A percentile compares a stretch with the other conserved stretches of the same genome.
Evolutionary conservation across 2,797 vertebrate genomes (phyloP).

Genomic region (Gadopsis bispinosus): DNA sequence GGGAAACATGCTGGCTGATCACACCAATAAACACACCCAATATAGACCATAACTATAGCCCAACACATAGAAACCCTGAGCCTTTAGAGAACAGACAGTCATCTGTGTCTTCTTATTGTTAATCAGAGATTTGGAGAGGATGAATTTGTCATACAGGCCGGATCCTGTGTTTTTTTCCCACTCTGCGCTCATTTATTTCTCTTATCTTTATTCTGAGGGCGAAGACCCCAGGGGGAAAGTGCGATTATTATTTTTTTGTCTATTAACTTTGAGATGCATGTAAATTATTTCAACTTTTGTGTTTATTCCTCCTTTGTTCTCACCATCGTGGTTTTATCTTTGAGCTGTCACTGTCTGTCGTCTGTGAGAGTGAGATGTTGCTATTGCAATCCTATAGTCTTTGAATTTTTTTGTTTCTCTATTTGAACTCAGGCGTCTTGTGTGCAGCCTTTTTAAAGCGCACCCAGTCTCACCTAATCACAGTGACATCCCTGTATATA

Average conservation of each 20-base stretch:
- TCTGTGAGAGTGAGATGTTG: not conserved
- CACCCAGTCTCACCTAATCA: constrained; percentile 24
- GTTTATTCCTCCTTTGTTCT: constrained; percentile 6
- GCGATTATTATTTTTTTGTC: constrained; percentile 17
- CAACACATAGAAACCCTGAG: constrained; percentile 3
- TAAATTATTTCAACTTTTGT: constrained; percentile 28
- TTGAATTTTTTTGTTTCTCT: not conserved
- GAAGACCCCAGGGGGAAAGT: constrained; percentile 1
- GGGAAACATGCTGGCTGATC: too few species aligned
- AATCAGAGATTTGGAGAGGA: constrained; percentile 16
- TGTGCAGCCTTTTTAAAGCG: constrained; percentile 11
- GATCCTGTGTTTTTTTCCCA: constrained; percentile 14
- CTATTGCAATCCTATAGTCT: constrained; percentile 8
- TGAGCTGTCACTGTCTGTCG: constrained; percentile 1
- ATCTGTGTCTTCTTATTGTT: constrained; percentile 27
- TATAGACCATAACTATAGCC: too few species aligned
- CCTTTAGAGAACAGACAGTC: constrained; percentile 10
- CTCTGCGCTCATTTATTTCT: constrained; percentile 8
- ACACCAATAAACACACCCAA: too few species aligned
- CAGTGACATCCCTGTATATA: constrained; percentile 26
- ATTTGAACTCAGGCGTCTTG: constrained; percentile 11
- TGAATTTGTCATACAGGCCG: constrained; percentile 17
- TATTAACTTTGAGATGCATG: constrained; percentile 39
- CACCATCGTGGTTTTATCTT: constrained; percentile 5
- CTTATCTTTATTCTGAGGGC: constrained; percentile 28